Evolutionary conservation across 2,797 vertebrate genomes (phyloP), one percentile per base, ranked within the genome.

Genomic region (Enteromius mattozi): DNA sequence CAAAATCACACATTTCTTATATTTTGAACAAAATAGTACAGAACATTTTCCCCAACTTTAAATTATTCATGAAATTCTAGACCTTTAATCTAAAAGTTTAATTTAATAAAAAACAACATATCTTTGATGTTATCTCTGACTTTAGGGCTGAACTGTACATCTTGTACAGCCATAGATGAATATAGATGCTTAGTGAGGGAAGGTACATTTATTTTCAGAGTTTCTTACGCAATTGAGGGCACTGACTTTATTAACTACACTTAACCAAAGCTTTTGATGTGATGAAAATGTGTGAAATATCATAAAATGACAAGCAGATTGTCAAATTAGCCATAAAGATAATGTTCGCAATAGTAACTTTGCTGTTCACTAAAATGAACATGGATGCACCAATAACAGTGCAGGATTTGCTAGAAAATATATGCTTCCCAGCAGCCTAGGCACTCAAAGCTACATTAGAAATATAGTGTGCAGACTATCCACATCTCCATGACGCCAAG

Each of bases 371-470:
- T 35, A 14, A 54, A 69, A 54, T 56, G 0, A 74, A 42, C 3
- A 7, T 24, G n/a, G 42, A 82, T 63, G 27, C 40, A 45, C 45
- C 7, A 12, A 10, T 51, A 65, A 49, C 27, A 7, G 63, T 13
- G 16, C n/a, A 14, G 5, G 13, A 61, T 61, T 72, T 63, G 24
- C n/a, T 27, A 54, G 78, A 27, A 80, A 80, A 78, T 47, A 54
- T 1, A 13, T 0, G 13, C n/a, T 71, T 71, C 35, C 37, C 17
- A 81, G 59, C 24, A 81, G 24, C 24, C 16, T 40, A 59, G 42
- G 35, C 47, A 81, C 68, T 61, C 14, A 54, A 49, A 24, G 33
- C 13, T 79, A 7, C 24, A 49, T 78, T 79, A 68, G n/a, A 80
- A 35, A 35, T 68, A 51, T 54, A 51, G 19, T 68, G 21, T 69